These are phyloP conservation scores for Leptodactylus fallax DNA, from an alignment of 2,797 vertebrate species.

Conservation along the genomic window DNA sequence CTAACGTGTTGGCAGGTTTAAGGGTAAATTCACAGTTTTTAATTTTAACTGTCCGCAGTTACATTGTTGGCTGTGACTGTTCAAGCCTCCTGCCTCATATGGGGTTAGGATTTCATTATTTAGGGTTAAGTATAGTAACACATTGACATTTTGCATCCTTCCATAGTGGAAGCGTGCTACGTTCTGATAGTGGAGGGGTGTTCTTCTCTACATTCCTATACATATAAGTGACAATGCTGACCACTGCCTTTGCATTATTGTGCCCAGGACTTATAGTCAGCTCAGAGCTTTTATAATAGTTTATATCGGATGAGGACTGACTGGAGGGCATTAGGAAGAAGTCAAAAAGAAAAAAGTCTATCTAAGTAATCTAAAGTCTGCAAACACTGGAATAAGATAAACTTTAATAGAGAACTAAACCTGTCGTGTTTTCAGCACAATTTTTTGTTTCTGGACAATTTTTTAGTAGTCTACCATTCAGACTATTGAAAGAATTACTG, in stretches of 20 bases:
- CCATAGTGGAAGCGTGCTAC: not conserved
- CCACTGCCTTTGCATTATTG: too few relatives aligned
- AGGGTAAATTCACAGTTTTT: constrained; percentile 54
- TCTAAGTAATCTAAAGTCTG: not conserved
- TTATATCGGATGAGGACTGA: too few relatives aligned
- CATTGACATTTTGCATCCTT: not conserved
- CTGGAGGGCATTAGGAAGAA: too few relatives aligned
- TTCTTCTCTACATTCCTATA: not conserved
- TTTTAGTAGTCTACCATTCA: too few relatives aligned
- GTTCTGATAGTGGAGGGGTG: not conserved
- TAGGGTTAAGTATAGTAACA: constrained; percentile 31
- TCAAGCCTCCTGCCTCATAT: not conserved
- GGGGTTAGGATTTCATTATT: constrained; percentile 24
- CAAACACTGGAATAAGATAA: too few relatives aligned
- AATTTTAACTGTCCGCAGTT: constrained; percentile 4
- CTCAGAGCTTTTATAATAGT: too few relatives aligned
- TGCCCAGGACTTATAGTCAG: too few relatives aligned
- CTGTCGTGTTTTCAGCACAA: too few relatives aligned
- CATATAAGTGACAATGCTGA: too few relatives aligned
- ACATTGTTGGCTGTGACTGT: constrained; percentile 9
- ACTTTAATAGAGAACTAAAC: too few relatives aligned
- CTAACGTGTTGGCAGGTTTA: constrained; percentile 54
- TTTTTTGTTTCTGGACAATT: too few relatives aligned
- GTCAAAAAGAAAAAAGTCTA: not conserved
- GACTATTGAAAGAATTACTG: too few relatives aligned